phyloP scores from a whole-genome alignment of 2,888 invertebrate genomes.

The Diarsia brunnea region DNA sequence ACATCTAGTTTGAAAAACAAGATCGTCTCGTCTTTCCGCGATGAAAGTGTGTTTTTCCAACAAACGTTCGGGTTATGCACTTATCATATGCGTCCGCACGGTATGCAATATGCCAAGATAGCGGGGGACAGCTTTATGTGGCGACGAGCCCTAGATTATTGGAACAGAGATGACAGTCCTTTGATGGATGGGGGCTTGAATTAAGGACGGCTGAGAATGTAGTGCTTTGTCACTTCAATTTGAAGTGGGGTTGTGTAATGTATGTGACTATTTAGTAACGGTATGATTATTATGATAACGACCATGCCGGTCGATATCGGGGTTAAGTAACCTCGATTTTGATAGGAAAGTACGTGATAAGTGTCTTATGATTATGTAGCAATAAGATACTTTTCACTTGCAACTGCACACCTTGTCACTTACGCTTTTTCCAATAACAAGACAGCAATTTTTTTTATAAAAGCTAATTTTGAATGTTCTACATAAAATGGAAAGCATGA shows the following conservation, averaged over 20 bases:
- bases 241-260: constrained; percentile 1
- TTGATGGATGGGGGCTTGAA: constrained; percentile 34
- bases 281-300: neutral
- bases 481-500: neutral
- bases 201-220: constrained; percentile 15
- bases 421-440: neutral
- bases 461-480: neutral
- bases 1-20: constrained; percentile 61
- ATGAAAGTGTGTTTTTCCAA: constrained; percentile 66
- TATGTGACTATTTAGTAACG: neutral
- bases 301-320: neutral
- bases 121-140: constrained; percentile 82
- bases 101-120: constrained; percentile 83
- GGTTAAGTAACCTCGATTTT: neutral
- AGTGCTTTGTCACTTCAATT: constrained; percentile 24
- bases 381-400: neutral
- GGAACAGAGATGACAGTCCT: constrained; percentile 50
- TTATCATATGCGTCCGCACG: constrained; percentile 84
- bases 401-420: too few relatives aligned
- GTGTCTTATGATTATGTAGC: too few relatives aligned
- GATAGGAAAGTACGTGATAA: too few relatives aligned
- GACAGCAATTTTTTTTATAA: neutral
- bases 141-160: constrained; percentile 66
- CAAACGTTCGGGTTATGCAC: constrained; percentile 77
- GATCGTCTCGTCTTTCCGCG: constrained; percentile 59